Conservation (phyloP, 2,888 invertebrate genomes). For the Acanthosepion pharaonis region DNA sequence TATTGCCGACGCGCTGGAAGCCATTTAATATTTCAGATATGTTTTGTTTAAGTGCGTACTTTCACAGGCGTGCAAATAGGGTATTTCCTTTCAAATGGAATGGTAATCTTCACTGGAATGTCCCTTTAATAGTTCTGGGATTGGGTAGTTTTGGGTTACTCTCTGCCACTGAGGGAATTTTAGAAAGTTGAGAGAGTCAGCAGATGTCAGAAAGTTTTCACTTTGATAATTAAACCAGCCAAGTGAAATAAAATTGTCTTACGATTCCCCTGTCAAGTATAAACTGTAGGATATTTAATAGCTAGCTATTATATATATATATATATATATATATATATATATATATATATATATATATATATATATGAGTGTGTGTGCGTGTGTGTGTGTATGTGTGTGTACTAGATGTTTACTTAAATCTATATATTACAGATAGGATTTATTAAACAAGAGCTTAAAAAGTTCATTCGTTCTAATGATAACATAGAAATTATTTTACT, state of each 20-base stretch:
- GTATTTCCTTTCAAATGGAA: conserved; percentile 11
- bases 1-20: too few relatives aligned
- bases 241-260: not conserved
- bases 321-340: not conserved
- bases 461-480: too few relatives aligned
- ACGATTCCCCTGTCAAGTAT: not conserved
- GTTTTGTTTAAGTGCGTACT: not conserved
- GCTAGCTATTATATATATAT: not conserved
- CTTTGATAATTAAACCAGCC: not conserved
- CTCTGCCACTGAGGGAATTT: not conserved
- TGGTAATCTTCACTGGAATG: not conserved
- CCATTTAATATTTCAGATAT: too few relatives aligned
- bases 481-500: too few relatives aligned
- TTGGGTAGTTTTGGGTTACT: not conserved
- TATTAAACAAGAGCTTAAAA: too few relatives aligned
- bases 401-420: too few relatives aligned
- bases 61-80: not conserved
- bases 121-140: not conserved
- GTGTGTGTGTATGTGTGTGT: not conserved
- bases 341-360: not conserved
- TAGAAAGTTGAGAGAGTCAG: not conserved
- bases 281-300: not conserved
- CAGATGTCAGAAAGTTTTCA: not conserved
- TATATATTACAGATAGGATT: too few relatives aligned
- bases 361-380: not conserved